phyloP scores from a whole-genome alignment of 1,140 invertebrate genomes.

The Drosophila yakuba region DNA sequence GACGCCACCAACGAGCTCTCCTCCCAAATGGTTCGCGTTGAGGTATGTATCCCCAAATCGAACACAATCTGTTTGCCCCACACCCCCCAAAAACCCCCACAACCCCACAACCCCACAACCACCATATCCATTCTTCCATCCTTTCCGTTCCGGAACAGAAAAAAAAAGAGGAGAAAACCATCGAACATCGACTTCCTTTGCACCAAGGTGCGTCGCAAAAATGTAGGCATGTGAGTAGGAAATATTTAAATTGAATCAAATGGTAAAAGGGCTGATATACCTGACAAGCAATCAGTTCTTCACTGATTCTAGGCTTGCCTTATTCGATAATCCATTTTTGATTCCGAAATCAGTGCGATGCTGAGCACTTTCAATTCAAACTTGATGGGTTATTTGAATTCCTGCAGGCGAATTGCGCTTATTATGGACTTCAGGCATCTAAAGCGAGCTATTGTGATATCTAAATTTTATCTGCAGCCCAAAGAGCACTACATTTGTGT shows the following conservation, averaged over 20 bases:
- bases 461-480: no score
- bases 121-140: not conserved
- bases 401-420: not conserved
- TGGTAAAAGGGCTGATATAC: not conserved
- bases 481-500: not conserved
- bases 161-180: not conserved
- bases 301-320: conserved; percentile 17
- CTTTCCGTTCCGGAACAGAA: not conserved
- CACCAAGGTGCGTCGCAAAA: conserved; percentile 6
- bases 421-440: no score
- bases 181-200: conserved; percentile 17
- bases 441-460: no score
- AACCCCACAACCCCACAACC: not conserved
- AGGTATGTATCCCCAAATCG: conserved; percentile 68
- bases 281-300: conserved; percentile 4
- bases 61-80: conserved; percentile 17
- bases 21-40: conserved; percentile 75
- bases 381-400: not conserved
- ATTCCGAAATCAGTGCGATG: not conserved
- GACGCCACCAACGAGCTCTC: conserved; percentile 62
- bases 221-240: conserved; percentile 2
- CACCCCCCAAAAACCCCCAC: not conserved
- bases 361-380: not conserved
- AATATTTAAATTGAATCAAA: conserved; percentile 39
- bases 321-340: conserved; percentile 13